Evolutionary conservation across 2,888 invertebrate species (phyloP), one percentile per base, ranked within the genome.

Genomic region (Macrosoma leucophasiata): DNA sequence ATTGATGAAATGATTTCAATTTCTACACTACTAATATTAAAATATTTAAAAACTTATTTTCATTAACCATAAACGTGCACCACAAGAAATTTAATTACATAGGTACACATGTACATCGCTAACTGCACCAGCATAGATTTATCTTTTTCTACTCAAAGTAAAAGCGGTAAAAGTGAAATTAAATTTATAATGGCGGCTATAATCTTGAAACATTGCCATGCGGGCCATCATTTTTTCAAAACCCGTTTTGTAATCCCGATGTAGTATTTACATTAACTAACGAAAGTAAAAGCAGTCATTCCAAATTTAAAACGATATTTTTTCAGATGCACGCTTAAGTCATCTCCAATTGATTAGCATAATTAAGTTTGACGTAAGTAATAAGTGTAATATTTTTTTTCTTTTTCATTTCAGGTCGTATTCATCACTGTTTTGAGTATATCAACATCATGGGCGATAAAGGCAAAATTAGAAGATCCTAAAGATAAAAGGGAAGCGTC

Each of bases 91-190:
- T n/a, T n/a, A n/a, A n/a, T n/a, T n/a, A n/a, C n/a, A n/a, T n/a
- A n/a, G n/a, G n/a, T n/a, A n/a, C n/a, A n/a, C 25, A 32, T 24
- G 33, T 26, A 25, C 36, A 43, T 41, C 38, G 25, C 23, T n/a
- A 28, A 42, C 39, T 39, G 34, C 29, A 39, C 26, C 30, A 29
- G 19, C 12, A 30, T 29, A 35, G 28, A 31, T 33, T 31, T 39
- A 49, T 52, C 53, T 52, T 57, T 52, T 56, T 58, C 40, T 45
- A 39, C 46, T 44, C 49, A 52, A 68, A 76, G 81, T 78, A 79
- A 81, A 77, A 81, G 76, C 70, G 56, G 64, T 56, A 69, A 66
- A 77, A 81, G 82, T 78, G 81, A 81, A 81, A 79, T 71, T 69
- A 67, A 66, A 63, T 68, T 62, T 68, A 69, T 71, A 62, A 73